These are phyloP conservation scores for Miniopterus natalensis DNA, from an alignment of 2,113 vertebrate genomes.

Conservation along the genomic window DNA sequence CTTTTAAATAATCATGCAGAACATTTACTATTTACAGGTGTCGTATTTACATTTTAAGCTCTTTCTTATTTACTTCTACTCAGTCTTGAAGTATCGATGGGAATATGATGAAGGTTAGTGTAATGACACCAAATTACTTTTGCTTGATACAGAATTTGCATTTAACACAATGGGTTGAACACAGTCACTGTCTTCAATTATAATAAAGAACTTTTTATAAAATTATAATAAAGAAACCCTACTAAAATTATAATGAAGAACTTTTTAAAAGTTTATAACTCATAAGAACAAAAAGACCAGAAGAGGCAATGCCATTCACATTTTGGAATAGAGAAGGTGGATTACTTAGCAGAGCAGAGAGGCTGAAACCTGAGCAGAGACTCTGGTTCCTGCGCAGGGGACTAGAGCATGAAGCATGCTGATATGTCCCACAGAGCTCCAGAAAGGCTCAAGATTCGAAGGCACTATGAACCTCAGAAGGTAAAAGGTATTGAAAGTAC, in stretches of 20 bases:
- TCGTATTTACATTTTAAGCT: not conserved
- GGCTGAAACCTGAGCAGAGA: not conserved
- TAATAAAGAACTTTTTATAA: conserved; percentile 21
- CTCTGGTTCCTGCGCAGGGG: not conserved
- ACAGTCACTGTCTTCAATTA: not conserved
- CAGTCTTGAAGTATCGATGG: too few species aligned
- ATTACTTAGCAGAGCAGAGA: not conserved
- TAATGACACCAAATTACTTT: conserved; percentile 8
- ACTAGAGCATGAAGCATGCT: not conserved
- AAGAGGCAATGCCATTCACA: not conserved
- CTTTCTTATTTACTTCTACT: not conserved
- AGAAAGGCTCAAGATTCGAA: not conserved
- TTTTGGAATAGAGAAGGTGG: not conserved
- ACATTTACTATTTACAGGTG: not conserved
- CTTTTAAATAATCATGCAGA: not conserved
- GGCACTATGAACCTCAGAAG: not conserved
- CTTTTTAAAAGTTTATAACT: not conserved
- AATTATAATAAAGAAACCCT: not conserved
- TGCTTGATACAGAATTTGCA: not conserved
- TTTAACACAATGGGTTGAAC: not conserved
- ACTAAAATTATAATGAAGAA: not conserved
- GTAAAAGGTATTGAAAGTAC: not conserved
- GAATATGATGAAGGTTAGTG: not conserved
- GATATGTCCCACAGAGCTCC: not conserved
- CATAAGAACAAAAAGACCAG: not conserved